Percentiles rank a stretch among this genome's conserved stretches.
These are phyloP conservation scores for Dicrurus megarhynchus DNA, from an alignment of 2,113 vertebrate genomes.

Conservation along the genomic window DNA sequence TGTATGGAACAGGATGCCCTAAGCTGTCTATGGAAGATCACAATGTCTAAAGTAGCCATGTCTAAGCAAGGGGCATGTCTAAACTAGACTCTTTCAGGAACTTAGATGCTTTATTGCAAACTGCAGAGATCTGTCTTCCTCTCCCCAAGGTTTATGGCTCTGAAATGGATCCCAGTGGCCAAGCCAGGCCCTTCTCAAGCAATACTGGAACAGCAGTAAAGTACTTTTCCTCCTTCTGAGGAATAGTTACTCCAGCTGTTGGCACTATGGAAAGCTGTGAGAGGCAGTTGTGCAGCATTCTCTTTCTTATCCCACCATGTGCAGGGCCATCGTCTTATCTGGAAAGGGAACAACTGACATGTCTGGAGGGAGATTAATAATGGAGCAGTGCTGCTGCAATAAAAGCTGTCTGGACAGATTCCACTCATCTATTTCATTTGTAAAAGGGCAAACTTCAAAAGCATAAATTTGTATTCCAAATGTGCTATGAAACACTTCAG, in stretches of 20 bases:
- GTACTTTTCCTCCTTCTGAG: neutral
- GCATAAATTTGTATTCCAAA: neutral
- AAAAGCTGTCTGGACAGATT: neutral
- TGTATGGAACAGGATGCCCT: neutral
- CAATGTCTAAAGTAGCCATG: neutral
- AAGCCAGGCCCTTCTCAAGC: neutral
- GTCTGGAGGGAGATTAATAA: neutral
- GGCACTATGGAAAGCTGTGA: neutral
- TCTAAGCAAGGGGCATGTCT: neutral
- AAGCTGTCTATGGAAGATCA: neutral
- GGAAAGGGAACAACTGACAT: neutral
- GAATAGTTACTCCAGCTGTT: neutral
- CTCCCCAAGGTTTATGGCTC: neutral
- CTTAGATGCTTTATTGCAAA: neutral
- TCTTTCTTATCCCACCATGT: neutral
- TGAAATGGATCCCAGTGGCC: neutral
- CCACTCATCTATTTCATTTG: neutral
- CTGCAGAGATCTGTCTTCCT: neutral
- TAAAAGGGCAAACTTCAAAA: neutral
- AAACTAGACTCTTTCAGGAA: neutral
- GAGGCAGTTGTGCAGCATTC: neutral
- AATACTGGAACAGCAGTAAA: neutral
- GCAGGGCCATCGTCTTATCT: neutral
- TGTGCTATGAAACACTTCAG: neutral
- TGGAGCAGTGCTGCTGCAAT: neutral